Evolutionary conservation across 2,113 vertebrate genomes (phyloP).

Genomic region (Cyanoderma ruficeps): DNA sequence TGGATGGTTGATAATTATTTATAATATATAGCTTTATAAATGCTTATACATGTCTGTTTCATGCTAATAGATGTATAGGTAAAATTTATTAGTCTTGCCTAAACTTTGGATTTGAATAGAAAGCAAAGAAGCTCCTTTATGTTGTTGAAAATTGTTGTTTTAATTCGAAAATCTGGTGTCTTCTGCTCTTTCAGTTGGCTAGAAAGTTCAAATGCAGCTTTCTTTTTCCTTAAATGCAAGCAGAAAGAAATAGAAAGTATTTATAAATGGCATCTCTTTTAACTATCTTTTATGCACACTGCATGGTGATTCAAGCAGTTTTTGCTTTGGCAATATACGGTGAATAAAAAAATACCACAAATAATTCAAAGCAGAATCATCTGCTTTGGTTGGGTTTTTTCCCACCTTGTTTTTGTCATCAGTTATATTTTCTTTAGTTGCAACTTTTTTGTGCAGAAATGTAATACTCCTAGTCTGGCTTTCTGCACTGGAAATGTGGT

Average conservation of each 20-base stretch:
- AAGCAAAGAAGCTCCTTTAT: neutral
- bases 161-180: neutral
- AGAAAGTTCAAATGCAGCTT: neutral
- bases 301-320: neutral
- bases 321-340: neutral
- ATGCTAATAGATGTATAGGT: neutral
- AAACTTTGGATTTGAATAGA: neutral
- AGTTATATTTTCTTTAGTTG: neutral
- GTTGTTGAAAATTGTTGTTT: neutral
- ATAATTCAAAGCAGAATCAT: neutral
- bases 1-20: neutral
- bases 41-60: neutral
- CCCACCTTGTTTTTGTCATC: fast-evolving
- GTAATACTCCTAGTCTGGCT: neutral
- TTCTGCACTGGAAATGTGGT: neutral
- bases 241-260: neutral
- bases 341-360: neutral
- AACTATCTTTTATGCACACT: neutral
- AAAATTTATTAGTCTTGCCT: neutral
- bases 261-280: neutral
- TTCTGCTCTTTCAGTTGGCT: neutral
- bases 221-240: neutral
- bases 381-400: neutral
- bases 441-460: neutral
- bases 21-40: neutral